Evolutionary conservation across 2,888 invertebrate genomes (phyloP), one percentile per base, ranked within the genome.

Genomic region (Acronicta psi): DNA sequence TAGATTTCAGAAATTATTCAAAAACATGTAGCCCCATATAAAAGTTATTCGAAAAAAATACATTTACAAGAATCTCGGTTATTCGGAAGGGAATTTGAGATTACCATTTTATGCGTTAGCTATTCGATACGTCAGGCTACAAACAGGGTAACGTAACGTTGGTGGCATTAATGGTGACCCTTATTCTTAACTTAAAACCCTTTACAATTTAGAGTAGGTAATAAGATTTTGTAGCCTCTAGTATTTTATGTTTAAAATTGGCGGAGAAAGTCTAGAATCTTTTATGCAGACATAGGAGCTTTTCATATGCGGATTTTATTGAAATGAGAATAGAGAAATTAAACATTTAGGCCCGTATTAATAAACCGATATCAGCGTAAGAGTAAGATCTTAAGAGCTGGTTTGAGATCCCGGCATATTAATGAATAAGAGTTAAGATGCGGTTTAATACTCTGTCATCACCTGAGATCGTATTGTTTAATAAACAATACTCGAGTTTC

Each of bases 31-130:
- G 41, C 41, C 47, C 59, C 60, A n/a, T n/a, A n/a, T 77, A 71
- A 72, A 75, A 74, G 60, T 65, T 67, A 59, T 65, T 58, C 49
- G 38, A 57, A 59, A 50, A 59, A 65, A 70, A 68, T 71, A 73
- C 66, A 42, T 54, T 59, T 54, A 57, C 46, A 69, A 69, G 67
- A 72, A 69, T 70, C 34, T 64, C 66, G 64, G 52, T 59, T 64
- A 69, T 45, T 61, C 52, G 59, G 71, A 66, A 69, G 73, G 58
- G 74, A 73, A 76, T 69, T 61, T 53, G 54, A 60, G 62, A 81
- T 84, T 83, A 82, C 81, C 82, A 85, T 85, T 84, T 81, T 77
- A 79, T 82, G 73, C 75, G 81, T 81, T 84, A 82, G 76, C 79
- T 66, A 34, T n/a, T 13, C 34, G 69, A 79, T 82, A 81, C 75